A percentile compares a stretch with the other conserved stretches of the same genome.
Evolutionary conservation across 1,140 invertebrate species (phyloP).

Genomic region (Magallana angulata): DNA sequence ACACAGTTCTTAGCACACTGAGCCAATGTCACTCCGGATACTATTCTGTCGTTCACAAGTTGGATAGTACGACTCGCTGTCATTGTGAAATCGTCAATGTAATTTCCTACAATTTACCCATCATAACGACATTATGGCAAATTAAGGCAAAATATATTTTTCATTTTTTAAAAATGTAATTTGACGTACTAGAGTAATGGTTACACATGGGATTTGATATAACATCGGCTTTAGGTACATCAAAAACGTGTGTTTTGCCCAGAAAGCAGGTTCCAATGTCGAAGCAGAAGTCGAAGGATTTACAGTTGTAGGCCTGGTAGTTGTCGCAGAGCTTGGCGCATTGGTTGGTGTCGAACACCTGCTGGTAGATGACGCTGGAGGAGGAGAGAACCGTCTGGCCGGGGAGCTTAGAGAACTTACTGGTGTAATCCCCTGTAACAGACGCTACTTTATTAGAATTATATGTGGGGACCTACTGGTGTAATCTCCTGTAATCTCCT

Average conservation of each 20-base stretch:
- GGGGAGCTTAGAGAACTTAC: constrained; percentile 60
- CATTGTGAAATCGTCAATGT: constrained; percentile 66
- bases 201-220: constrained; percentile 64
- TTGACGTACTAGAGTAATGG: constrained; percentile 68
- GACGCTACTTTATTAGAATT: not conserved
- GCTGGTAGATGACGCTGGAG: constrained; percentile 69
- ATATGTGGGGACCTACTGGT: too few species aligned
- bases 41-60: constrained; percentile 65
- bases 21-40: constrained; percentile 58
- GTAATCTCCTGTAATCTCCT: too few species aligned
- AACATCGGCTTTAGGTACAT: constrained; percentile 65
- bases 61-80: constrained; percentile 52
- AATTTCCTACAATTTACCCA: constrained; percentile 62
- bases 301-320: constrained; percentile 68
- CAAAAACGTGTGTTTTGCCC: constrained; percentile 66
- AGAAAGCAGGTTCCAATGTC: constrained; percentile 70
- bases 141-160: too few species aligned
- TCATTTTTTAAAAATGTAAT: too few species aligned
- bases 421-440: constrained; percentile 66
- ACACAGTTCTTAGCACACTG: constrained; percentile 73
- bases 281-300: constrained; percentile 73
- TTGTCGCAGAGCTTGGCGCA: constrained; percentile 71
- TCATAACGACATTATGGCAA: too few species aligned
- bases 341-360: constrained; percentile 64
- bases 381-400: constrained; percentile 67